Conservation (phyloP, 2,888 invertebrate species). For the Tipula confusa region DNA sequence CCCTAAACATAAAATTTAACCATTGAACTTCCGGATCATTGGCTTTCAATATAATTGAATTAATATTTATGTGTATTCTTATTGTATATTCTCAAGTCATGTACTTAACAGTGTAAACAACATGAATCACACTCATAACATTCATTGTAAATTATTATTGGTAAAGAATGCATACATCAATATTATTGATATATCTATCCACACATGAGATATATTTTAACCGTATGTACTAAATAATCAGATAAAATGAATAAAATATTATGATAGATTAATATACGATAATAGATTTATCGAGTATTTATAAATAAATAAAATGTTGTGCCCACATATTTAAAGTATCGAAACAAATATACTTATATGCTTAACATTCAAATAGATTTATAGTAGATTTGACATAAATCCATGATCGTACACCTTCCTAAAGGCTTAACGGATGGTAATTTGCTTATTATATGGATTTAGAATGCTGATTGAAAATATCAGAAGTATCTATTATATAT, state of each 20-base stretch:
- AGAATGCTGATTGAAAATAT: not conserved
- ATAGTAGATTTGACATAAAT: not conserved
- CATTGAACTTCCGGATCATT: not conserved
- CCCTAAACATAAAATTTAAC: not conserved
- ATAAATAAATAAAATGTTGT: not conserved
- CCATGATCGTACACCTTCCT: not conserved
- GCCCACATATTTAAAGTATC: not conserved
- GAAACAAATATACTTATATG: not conserved
- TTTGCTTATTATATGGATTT: not conserved
- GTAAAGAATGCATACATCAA: not conserved
- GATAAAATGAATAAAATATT: not conserved
- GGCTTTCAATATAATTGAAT: not conserved
- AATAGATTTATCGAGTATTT: not conserved
- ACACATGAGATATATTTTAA: not conserved
- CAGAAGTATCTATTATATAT: not conserved
- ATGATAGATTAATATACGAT: not conserved
- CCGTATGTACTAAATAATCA: not conserved
- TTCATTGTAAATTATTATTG: not conserved
- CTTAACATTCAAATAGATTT: not conserved
- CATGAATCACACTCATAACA: not conserved
- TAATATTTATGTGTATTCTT: not conserved
- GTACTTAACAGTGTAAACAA: not conserved
- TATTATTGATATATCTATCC: not conserved
- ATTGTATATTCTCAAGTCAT: not conserved
- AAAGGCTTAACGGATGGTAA: not conserved